phyloP scores from a whole-genome alignment of 2,797 vertebrate species.

The Rachycentron canadum region DNA sequence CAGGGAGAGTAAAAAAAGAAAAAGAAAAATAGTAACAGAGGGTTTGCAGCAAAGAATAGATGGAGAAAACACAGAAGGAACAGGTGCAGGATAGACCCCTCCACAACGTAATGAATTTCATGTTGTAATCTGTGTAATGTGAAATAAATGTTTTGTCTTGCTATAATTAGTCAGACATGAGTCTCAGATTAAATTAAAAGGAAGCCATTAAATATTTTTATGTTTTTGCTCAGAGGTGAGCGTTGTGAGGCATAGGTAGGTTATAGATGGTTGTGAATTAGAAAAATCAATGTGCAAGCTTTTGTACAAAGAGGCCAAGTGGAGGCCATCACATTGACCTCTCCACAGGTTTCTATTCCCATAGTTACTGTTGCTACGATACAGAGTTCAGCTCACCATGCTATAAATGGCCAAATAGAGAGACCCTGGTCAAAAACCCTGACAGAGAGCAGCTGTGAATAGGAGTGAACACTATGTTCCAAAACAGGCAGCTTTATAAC shows the following conservation, averaged over 20 bases:
- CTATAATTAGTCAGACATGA: not conserved
- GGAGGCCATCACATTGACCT: conserved; percentile 75
- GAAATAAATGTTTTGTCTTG: not conserved
- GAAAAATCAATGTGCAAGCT: conserved; percentile 65
- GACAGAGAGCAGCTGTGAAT: conserved; percentile 39
- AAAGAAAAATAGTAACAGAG: not conserved
- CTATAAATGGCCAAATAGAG: conserved; percentile 59
- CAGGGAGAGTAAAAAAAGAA: conserved; percentile 12
- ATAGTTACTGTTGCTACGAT: conserved; percentile 81
- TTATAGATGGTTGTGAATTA: conserved; percentile 59
- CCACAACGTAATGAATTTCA: not conserved
- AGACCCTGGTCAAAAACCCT: conserved; percentile 44
- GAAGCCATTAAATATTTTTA: conserved; percentile 2
- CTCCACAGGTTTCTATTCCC: conserved; percentile 74
- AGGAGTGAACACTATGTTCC: conserved; percentile 13
- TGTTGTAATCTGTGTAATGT: not conserved
- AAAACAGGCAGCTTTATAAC: not conserved
- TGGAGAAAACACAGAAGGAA: conserved; percentile 4
- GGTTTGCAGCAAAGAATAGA: not conserved
- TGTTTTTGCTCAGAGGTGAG: conserved; percentile 27
- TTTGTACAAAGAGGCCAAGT: conserved; percentile 73
- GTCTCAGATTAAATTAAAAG: conserved; percentile 20
- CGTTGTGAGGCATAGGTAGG: conserved; percentile 26
- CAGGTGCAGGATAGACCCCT: not conserved
- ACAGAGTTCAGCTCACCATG: conserved; percentile 61